A percentile compares a stretch with the other conserved stretches of the same genome.
Evolutionary conservation across 2,113 vertebrate genomes (phyloP).

Genomic region (Gopherus flavomarginatus): DNA sequence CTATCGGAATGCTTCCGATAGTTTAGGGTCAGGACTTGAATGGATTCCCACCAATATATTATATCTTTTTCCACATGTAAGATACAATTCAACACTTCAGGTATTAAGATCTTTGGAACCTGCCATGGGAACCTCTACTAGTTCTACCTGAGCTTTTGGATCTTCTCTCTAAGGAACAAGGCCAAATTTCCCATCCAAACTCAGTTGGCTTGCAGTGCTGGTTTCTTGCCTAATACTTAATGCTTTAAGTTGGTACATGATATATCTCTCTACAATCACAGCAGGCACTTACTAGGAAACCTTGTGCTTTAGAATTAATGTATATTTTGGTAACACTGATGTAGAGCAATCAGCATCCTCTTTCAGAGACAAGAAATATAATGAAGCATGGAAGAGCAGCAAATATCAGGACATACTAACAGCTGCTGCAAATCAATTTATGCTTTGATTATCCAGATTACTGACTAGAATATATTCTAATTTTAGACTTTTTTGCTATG

Average conservation of each 20-base stretch:
- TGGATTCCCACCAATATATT: background rate
- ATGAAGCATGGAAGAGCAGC: background rate
- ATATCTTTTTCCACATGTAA: background rate
- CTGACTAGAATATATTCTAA: background rate
- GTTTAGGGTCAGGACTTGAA: background rate
- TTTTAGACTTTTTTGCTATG: background rate
- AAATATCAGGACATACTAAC: background rate
- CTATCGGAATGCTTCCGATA: background rate
- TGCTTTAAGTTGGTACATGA: background rate
- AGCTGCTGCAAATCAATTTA: background rate
- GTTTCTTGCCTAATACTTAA: background rate
- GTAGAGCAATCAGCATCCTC: background rate
- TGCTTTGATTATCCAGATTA: background rate
- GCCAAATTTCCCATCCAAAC: background rate
- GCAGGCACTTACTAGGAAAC: too few relatives aligned
- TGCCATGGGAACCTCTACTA: background rate
- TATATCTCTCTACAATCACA: background rate
- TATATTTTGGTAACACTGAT: background rate
- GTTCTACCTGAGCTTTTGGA: background rate
- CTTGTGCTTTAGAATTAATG: background rate
- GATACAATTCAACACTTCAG: too few relatives aligned
- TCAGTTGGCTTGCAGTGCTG: background rate
- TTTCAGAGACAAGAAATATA: background rate
- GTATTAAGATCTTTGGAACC: background rate
- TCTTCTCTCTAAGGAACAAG: accelerated